Evolutionary conservation across 2,888 invertebrate genomes (phyloP).

Genomic region (Eucera pruinosa): DNA sequence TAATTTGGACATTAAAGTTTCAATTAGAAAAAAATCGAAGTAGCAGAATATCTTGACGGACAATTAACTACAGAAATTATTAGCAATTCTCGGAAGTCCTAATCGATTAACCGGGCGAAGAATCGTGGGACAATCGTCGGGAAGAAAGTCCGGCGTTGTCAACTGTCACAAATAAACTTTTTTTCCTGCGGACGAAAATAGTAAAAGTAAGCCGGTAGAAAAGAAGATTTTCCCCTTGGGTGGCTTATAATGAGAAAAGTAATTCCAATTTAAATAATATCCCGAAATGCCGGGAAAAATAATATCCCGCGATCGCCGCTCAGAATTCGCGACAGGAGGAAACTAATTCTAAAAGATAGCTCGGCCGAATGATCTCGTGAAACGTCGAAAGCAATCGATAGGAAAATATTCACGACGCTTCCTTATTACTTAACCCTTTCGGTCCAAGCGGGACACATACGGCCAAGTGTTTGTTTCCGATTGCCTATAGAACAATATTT

Average conservation of each 20-base stretch:
- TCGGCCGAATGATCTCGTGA: slow-evolving; percentile 55
- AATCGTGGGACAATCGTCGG: slow-evolving; percentile 19
- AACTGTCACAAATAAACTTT: slow-evolving; percentile 82
- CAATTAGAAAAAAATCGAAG: too few relatives aligned
- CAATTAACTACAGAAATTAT: too few relatives aligned
- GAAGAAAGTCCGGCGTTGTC: slow-evolving; percentile 66
- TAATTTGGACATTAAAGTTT: too few relatives aligned
- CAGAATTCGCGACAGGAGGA: slow-evolving; percentile 66
- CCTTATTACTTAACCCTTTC: slow-evolving; percentile 14
- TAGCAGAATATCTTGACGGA: too few relatives aligned
- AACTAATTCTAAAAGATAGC: slow-evolving; percentile 74
- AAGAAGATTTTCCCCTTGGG: slow-evolving; percentile 82
- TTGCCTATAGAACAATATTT: too few relatives aligned
- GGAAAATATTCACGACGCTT: slow-evolving; percentile 36
- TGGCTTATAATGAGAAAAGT: slow-evolving; percentile 84
- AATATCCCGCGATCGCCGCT: slow-evolving; percentile 76
- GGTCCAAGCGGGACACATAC: too few relatives aligned
- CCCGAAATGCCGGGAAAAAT: slow-evolving; percentile 79
- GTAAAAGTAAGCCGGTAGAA: slow-evolving; percentile 78
- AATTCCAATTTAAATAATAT: slow-evolving; percentile 84
- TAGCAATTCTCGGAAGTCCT: too few relatives aligned
- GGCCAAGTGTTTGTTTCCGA: too few relatives aligned
- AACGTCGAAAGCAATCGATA: slow-evolving; percentile 61
- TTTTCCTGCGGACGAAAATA: slow-evolving; percentile 71
- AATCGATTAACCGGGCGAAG: slow-evolving; percentile 6